Base-by-base conservation (phyloP, 2,113 vertebrate species). In the Benitochromis conjunctus region DNA sequence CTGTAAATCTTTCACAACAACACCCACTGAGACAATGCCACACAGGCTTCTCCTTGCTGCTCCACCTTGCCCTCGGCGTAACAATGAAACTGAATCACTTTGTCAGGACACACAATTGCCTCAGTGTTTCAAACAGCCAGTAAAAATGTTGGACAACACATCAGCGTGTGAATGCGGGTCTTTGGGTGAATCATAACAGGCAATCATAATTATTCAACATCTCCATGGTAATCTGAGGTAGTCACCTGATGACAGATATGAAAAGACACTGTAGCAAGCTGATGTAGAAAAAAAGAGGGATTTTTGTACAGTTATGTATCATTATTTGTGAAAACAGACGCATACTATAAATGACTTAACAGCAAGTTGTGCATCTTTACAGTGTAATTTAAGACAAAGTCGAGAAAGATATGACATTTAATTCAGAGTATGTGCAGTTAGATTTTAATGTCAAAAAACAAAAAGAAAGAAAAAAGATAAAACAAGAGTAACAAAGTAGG, bases 1-100 rank as follows among this genome's bases (percentile, higher is more conserved):
- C 95, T 96, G 96, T 97, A 97, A 97, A 96, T 97, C 96, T 96
- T 92, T 94, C 89, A 90, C 90, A 93, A 84, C 86, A 62, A 85
- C 93, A 26, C 77, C 77, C 66, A 9, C 62, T n/a, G 31, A 90
- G 74, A 83, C 58, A 96, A 96, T 94, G 94, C 92, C 93, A 85
- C 84, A 92, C 86, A 92, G 90, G 91, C 91, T 92, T 94, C 86
- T 95, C 85, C 89, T 86, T 84, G 81, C 91, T 83, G 85, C 86
- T 91, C 90, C 88, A 91, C 89, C 89, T 91, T 86, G 84, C 90
- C 92, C 89, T 90, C 9, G 55, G 90, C 92, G 87, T 62, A 83
- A 92, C 92, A 95, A 94, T 91, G 55, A 85, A 93, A 88, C 66
- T 58, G 91, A 88, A 94, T 86, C 91, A 81, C 62, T 92, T 86